These are phyloP conservation scores for Nomada goodeniana DNA, from an alignment of 2,888 invertebrate species.

Conservation along the genomic window DNA sequence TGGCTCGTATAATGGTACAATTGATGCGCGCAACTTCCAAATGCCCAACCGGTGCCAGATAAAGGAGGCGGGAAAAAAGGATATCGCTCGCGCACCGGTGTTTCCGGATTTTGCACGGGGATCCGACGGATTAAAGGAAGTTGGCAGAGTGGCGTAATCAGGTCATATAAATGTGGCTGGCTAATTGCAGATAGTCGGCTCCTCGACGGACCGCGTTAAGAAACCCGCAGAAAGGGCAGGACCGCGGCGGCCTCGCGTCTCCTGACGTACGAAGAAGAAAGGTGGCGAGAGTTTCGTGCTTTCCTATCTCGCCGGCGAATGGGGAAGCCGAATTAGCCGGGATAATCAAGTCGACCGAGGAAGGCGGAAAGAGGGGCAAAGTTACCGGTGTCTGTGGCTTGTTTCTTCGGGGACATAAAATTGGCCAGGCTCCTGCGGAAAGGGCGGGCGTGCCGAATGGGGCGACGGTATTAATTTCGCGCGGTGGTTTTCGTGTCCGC, in stretches of 20 bases:
- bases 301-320: slow-evolving; percentile 69
- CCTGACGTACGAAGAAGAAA: slow-evolving; percentile 60
- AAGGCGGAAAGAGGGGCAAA: slow-evolving; percentile 34
- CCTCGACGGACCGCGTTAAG: slow-evolving; percentile 55
- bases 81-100: not conserved
- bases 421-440: slow-evolving; percentile 3
- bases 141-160: slow-evolving; percentile 74
- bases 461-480: not conserved
- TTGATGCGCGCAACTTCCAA: not conserved
- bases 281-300: slow-evolving; percentile 48
- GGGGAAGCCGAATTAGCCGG: slow-evolving; percentile 71
- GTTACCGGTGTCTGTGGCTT: slow-evolving; percentile 61
- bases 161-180: slow-evolving; percentile 77
- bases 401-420: slow-evolving; percentile 63
- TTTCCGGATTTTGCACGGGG: slow-evolving; percentile 40
- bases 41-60: not conserved
- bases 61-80: slow-evolving; percentile 15
- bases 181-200: slow-evolving; percentile 73
- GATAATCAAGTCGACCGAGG: slow-evolving; percentile 71
- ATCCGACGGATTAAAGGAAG: slow-evolving; percentile 58
- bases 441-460: not conserved
- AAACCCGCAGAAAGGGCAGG: slow-evolving; percentile 46
- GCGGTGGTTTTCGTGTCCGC: not conserved
- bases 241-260: slow-evolving; percentile 35
- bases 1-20: not conserved